A percentile compares a stretch with the other conserved stretches of the same genome.
phyloP scores from a whole-genome alignment of 2,797 vertebrate species.

The Otolemur crassicaudatus region DNA sequence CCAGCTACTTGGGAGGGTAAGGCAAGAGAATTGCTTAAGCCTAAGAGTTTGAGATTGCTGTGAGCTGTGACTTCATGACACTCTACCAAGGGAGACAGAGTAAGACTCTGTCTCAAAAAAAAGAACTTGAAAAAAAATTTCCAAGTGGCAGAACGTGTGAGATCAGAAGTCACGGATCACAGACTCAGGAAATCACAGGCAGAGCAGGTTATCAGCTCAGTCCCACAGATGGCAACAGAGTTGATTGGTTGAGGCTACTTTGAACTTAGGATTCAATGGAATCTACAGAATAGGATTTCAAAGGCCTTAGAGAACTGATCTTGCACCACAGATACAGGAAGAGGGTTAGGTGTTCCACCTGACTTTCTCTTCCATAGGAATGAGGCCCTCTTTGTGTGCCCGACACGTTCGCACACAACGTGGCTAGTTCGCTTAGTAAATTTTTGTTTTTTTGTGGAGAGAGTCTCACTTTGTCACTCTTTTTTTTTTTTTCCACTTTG shows the following conservation, averaged over 20 bases:
- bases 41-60: too few relatives aligned
- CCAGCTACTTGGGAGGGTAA: too few relatives aligned
- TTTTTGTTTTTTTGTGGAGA: too few relatives aligned
- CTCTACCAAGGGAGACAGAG: too few relatives aligned
- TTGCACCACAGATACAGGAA: not conserved
- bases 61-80: too few relatives aligned
- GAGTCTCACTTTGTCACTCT: too few relatives aligned
- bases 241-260: not conserved
- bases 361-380: not conserved
- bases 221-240: accelerated
- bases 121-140: not conserved
- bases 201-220: too few relatives aligned
- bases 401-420: too few relatives aligned
- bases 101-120: too few relatives aligned
- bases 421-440: not conserved
- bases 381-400: not conserved
- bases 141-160: not conserved
- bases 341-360: not conserved
- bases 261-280: not conserved
- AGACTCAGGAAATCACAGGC: not conserved
- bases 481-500: too few relatives aligned
- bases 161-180: not conserved
- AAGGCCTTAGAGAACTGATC: not conserved
- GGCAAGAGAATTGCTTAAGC: too few relatives aligned
- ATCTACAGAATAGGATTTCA: not conserved